Percentiles rank a stretch among this genome's conserved stretches.
Conservation (phyloP, 2,797 vertebrate genomes). For the Valencia hispanica region DNA sequence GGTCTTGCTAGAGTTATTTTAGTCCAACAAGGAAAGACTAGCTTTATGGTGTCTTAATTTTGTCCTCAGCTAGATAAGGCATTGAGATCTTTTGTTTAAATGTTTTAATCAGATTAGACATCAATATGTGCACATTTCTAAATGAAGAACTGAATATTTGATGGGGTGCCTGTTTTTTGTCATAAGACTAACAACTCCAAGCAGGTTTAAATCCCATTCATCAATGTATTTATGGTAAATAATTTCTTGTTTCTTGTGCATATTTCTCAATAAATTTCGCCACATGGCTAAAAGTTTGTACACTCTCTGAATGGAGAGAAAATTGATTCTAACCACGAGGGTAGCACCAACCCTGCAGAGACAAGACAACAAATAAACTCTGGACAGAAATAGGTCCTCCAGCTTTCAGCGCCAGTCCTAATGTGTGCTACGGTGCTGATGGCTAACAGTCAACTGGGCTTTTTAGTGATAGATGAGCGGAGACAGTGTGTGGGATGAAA, state of each 20-base stretch:
- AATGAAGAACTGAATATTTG: neutral
- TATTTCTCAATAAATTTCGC: neutral
- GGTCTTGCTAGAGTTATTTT: neutral
- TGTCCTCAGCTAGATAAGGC: neutral
- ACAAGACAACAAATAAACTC: conserved; percentile 18
- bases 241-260: neutral
- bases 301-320: neutral
- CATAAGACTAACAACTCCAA: neutral
- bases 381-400: conserved; percentile 30
- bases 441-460: conserved; percentile 37
- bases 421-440: conserved; percentile 35
- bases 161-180: neutral
- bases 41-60: too few relatives aligned
- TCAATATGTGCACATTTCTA: neutral
- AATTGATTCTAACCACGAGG: neutral
- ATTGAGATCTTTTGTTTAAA: neutral
- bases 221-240: too few relatives aligned
- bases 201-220: too few relatives aligned
- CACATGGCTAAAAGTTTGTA: neutral
- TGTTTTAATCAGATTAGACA: neutral
- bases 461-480: conserved; percentile 37
- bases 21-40: too few relatives aligned
- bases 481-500: conserved; percentile 15
- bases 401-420: conserved; percentile 22
- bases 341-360: neutral